Evolutionary conservation across 2,113 vertebrate genomes (phyloP).

Genomic region (Sylvietta virens): DNA sequence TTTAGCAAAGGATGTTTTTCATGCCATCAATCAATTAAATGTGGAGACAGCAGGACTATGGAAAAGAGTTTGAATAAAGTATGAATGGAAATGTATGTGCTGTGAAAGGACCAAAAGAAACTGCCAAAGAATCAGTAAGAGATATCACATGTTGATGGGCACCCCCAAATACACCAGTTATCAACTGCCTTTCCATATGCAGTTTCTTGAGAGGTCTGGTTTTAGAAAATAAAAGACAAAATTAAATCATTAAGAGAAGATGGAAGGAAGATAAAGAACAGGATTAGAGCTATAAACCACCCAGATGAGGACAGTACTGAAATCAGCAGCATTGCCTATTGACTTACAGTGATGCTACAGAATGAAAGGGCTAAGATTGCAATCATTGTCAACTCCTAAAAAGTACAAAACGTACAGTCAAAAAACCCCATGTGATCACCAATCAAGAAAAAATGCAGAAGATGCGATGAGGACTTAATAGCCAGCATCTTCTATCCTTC

Average conservation of each 20-base stretch:
- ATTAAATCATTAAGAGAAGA: neutral
- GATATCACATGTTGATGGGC: neutral
- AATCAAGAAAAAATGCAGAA: neutral
- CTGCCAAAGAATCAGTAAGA: neutral
- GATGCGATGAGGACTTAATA: neutral
- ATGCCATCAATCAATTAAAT: neutral
- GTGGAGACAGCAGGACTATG: neutral
- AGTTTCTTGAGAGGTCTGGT: neutral
- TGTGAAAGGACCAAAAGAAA: neutral
- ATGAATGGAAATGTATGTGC: neutral
- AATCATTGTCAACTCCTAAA: neutral
- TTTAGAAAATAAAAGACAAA: neutral
- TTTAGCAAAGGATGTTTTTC: neutral
- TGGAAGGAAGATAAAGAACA: neutral
- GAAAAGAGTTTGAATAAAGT: neutral
- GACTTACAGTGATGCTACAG: neutral
- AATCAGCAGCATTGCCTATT: neutral
- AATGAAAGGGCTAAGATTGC: constrained; percentile 21
- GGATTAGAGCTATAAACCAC: neutral
- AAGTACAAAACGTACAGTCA: neutral
- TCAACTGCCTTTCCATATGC: neutral
- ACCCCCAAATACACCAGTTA: neutral
- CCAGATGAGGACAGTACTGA: neutral
- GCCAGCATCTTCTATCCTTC: neutral
- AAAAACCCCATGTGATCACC: neutral